Evolutionary conservation across 2,797 vertebrate species (phyloP).

Genomic region (Etheostoma perlongum): DNA sequence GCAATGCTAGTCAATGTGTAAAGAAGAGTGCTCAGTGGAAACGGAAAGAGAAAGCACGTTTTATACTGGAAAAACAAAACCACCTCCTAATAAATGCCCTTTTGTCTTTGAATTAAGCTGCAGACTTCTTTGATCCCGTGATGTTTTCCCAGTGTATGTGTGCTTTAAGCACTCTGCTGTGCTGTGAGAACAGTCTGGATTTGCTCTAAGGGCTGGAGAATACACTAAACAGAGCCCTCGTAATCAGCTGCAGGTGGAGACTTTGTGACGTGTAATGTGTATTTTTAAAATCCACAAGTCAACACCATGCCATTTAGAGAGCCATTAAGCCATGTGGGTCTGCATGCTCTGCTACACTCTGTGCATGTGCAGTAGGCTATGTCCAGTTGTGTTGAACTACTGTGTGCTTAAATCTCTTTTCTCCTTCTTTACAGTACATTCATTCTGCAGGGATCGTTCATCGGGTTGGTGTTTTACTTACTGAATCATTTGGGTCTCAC

Average conservation of each 20-base stretch:
- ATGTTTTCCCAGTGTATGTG: background rate
- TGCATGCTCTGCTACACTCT: background rate
- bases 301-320: background rate
- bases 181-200: background rate
- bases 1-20: conserved; percentile 43
- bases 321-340: background rate
- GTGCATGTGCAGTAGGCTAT: background rate
- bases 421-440: conserved; percentile 83
- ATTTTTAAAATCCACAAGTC: background rate
- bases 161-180: background rate
- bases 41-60: background rate
- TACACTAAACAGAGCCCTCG: background rate
- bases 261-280: background rate
- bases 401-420: conserved; percentile 10
- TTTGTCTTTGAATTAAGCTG: conserved; percentile 8
- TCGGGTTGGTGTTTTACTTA: conserved; percentile 79
- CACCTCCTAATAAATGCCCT: background rate
- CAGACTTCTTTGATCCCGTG: background rate
- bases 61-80: conserved; percentile 18
- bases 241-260: background rate
- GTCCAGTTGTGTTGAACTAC: background rate
- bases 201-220: conserved; percentile 18
- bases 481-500: background rate
- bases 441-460: conserved; percentile 90
- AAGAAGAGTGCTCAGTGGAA: conserved; percentile 25